Percentiles rank a stretch among this genome's conserved stretches.
These are phyloP conservation scores for Mormyrus proboscirostris DNA, from an alignment of 2,797 vertebrate species.

Conservation along the genomic window DNA sequence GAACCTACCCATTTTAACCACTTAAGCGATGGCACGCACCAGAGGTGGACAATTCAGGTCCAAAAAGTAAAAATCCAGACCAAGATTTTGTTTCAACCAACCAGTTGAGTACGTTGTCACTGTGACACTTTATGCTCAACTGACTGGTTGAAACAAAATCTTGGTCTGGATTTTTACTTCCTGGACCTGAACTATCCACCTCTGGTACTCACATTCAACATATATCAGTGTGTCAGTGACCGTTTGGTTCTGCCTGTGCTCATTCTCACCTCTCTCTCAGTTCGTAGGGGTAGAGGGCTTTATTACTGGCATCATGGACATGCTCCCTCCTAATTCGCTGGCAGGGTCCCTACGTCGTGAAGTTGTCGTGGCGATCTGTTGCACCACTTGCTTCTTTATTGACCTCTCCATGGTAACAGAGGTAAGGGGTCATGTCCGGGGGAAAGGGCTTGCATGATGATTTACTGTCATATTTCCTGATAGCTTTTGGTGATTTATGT, in stretches of 20 bases:
- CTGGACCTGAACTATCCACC: not conserved
- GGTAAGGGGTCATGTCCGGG: slow-evolving; percentile 48
- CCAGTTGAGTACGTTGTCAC: not conserved
- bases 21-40: not conserved
- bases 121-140: not conserved
- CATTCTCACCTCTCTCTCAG: slow-evolving; percentile 43
- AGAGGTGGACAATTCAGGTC: not conserved
- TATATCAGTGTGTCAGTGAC: not conserved
- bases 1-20: not conserved
- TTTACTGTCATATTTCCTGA: not conserved
- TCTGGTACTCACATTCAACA: not conserved
- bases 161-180: not conserved
- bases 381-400: slow-evolving; percentile 70
- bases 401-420: slow-evolving; percentile 77
- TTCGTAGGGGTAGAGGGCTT: slow-evolving; percentile 77
- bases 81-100: not conserved
- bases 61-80: not conserved
- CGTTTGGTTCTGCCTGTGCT: not conserved
- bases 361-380: slow-evolving; percentile 71
- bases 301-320: slow-evolving; percentile 74
- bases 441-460: not conserved
- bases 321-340: slow-evolving; percentile 66
- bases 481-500: not conserved
- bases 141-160: not conserved
- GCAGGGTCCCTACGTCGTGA: slow-evolving; percentile 63